Base-by-base conservation (phyloP, 2,888 invertebrate genomes). In the Lasioglossum villosulum region DNA sequence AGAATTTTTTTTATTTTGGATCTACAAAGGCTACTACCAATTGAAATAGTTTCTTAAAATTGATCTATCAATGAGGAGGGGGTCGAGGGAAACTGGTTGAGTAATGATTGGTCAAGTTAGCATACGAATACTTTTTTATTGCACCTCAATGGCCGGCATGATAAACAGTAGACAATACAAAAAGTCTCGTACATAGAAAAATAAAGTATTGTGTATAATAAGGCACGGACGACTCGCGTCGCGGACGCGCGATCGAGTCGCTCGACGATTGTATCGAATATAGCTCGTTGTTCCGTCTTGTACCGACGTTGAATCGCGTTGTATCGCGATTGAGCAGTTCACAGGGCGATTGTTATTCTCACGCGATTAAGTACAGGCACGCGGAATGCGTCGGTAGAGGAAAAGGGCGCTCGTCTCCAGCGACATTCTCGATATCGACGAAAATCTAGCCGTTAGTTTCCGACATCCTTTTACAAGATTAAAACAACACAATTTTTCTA, bases 71-170 rank as follows among this genome's bases (percentile, higher is more conserved):
- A 14, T 4, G 12, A 12, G n/a, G n/a, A 30, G 16, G n/a, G 16
- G 16, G 30, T 63, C 63, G 2, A 63, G 30, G 63, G 63, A 16
- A 30, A 63, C 1, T 30, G 1, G 0, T 10, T 19, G 10, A 39
- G 27, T 16, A 23, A 45, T 23, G 10, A 27, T 76, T 19, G 10
- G 16, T 56, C 30, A 16, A 37, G 23, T 52, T 84, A n/a, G 74
- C 30, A 71, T 83, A 75, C 75, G 78, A 84, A 72, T 37, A 84
- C 48, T 42, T 56, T 72, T 84, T 84, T 84, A 84, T 84, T 84
- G 75, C 71, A 66, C 45, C 56, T 84, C 52, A 63, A 75, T 79
- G 75, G 78, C 66, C 66, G 56, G 78, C 37, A 68, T 78, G 68
- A 72, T 56, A 72, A 72, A 84, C 75, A 68, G 72, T 84, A 14